phyloP scores from a whole-genome alignment of 2,888 invertebrate species.

The Ametastegia equiseti region DNA sequence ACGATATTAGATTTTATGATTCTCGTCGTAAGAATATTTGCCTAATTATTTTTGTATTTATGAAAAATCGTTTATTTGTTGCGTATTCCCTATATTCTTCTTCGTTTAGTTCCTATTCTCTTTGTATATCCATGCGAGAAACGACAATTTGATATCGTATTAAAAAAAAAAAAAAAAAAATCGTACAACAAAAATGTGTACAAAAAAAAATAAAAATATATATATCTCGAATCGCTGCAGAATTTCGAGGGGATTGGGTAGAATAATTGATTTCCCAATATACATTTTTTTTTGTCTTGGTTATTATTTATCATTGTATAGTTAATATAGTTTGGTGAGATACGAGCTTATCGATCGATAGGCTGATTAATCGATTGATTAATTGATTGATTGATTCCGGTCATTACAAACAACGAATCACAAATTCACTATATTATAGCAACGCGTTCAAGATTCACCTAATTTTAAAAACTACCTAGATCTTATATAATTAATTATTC shows the following conservation, averaged over 20 bases:
- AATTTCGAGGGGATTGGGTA: no score
- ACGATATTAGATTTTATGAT: background rate
- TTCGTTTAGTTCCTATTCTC: no score
- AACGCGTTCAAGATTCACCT: background rate
- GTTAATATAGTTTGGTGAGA: background rate
- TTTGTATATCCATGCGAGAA: background rate
- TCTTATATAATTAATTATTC: background rate
- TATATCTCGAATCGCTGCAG: no score
- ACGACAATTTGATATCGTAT: background rate
- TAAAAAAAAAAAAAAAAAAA: no score
- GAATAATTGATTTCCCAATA: no score
- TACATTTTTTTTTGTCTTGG: background rate
- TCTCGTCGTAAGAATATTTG: conserved; percentile 7
- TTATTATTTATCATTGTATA: background rate
- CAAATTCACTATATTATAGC: background rate
- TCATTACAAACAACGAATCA: background rate
- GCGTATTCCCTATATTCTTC: background rate
- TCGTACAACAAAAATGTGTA: no score
- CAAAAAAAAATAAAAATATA: no score
- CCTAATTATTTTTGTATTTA: background rate
- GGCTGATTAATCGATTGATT: background rate
- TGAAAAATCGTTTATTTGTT: no score
- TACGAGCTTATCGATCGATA: background rate
- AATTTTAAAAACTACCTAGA: background rate
- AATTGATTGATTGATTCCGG: background rate